These are phyloP conservation scores for Drosophila merina DNA, from an alignment of 2,888 invertebrate species.

Conservation along the genomic window DNA sequence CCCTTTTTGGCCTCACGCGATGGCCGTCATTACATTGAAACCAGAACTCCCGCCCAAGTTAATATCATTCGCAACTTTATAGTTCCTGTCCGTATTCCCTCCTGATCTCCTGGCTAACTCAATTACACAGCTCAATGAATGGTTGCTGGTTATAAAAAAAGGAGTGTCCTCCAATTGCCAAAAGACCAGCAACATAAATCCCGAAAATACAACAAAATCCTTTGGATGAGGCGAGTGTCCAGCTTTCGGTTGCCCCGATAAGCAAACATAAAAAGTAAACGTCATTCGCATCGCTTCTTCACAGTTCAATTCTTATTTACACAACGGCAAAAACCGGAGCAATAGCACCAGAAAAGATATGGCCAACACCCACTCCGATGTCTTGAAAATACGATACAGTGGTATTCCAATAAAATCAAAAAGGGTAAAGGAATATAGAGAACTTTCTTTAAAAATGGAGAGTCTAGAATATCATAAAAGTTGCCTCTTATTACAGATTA, in stretches of 20 bases:
- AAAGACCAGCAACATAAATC: constrained; percentile 60
- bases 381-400: constrained; percentile 51
- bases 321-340: constrained; percentile 37
- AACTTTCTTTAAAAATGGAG: too few species aligned
- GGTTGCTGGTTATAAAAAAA: constrained; percentile 13
- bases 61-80: constrained; percentile 12
- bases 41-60: constrained; percentile 8
- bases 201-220: constrained; percentile 69
- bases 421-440: too few species aligned
- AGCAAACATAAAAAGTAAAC: constrained; percentile 77
- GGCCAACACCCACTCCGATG: constrained; percentile 2
- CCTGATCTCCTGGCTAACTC: constrained; percentile 54
- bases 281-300: constrained; percentile 55
- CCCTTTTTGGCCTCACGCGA: constrained; percentile 60
- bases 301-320: constrained; percentile 78
- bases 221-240: constrained; percentile 67
- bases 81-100: constrained; percentile 13
- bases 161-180: constrained; percentile 54
- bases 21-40: constrained; percentile 33
- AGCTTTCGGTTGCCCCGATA: constrained; percentile 69
- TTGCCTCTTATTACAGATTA: too few species aligned
- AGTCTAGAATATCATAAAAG: too few species aligned
- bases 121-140: constrained; percentile 70
- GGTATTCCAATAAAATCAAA: too few species aligned
- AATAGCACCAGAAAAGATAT: constrained; percentile 52